These are phyloP conservation scores for Steromphala cineraria DNA, from an alignment of 2,888 invertebrate genomes.

Conservation along the genomic window DNA sequence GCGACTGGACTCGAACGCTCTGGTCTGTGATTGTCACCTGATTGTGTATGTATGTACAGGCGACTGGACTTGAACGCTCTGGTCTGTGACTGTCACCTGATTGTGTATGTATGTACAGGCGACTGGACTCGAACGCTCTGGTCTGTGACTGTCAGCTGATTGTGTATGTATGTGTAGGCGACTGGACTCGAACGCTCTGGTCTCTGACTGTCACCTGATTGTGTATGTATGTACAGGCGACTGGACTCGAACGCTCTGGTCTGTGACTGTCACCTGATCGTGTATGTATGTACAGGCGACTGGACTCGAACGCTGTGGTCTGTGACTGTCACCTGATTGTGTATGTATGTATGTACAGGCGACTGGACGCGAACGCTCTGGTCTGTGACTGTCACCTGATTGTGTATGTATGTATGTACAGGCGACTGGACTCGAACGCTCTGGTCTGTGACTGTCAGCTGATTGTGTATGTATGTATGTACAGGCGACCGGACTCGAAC, in stretches of 20 bases:
- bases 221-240: constrained; percentile 76
- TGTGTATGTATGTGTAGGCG: too few relatives aligned
- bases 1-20: constrained; percentile 90
- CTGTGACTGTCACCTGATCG: constrained; percentile 91
- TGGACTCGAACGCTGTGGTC: constrained; percentile 91
- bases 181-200: too few relatives aligned
- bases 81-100: constrained; percentile 90
- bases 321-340: constrained; percentile 91
- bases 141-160: constrained; percentile 92
- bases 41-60: constrained; percentile 79
- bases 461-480: background rate
- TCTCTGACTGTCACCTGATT: too few relatives aligned
- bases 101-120: constrained; percentile 73
- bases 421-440: too few relatives aligned
- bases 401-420: too few relatives aligned
- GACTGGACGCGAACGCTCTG: constrained; percentile 91
- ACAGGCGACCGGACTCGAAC: constrained; percentile 88
- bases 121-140: constrained; percentile 91
- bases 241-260: constrained; percentile 91
- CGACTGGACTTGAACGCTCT: constrained; percentile 92
- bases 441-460: too few relatives aligned
- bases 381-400: constrained; percentile 92
- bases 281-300: constrained; percentile 79
- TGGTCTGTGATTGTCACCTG: constrained; percentile 92
- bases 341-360: constrained; percentile 71